A percentile compares a stretch with the other conserved stretches of the same genome.
Conservation (phyloP, 2,113 vertebrate genomes). For the Rhinogobius similis region DNA sequence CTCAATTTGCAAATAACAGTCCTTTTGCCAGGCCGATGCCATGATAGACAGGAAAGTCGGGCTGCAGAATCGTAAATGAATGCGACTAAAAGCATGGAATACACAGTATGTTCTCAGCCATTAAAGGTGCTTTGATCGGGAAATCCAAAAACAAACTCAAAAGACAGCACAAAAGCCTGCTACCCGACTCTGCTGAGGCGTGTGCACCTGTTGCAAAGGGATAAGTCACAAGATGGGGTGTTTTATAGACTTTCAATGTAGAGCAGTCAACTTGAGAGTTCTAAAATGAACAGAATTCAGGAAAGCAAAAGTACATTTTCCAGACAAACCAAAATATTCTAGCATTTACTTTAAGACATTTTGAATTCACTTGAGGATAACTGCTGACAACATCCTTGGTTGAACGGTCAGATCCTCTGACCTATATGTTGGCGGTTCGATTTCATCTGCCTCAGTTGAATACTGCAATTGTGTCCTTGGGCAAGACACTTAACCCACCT, state of each 20-base stretch:
- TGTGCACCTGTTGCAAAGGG: background rate
- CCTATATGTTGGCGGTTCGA: too few relatives aligned
- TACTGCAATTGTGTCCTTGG: too few relatives aligned
- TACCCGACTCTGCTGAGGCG: background rate
- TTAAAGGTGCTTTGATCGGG: background rate
- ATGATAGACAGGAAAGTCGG: constrained; percentile 48
- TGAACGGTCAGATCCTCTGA: too few relatives aligned
- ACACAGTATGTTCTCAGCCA: constrained; percentile 3
- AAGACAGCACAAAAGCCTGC: background rate
- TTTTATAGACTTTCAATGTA: background rate
- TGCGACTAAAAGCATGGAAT: constrained; percentile 10
- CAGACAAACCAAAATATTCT: background rate
- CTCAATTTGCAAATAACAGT: constrained; percentile 68
- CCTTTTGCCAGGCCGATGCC: constrained; percentile 51
- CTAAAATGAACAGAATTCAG: background rate
- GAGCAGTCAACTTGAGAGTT: background rate
- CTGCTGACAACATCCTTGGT: too few relatives aligned
- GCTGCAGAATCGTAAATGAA: constrained; percentile 39
- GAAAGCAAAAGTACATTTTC: background rate
- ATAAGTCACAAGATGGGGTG: background rate
- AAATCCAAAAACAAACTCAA: background rate
- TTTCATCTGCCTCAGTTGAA: too few relatives aligned
- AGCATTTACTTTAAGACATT: too few relatives aligned
- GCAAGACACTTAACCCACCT: too few relatives aligned
- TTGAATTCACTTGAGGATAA: too few relatives aligned